phyloP scores from a whole-genome alignment of 64 coral and sea anemone species.

The Stichodactyla mertensii region DNA sequence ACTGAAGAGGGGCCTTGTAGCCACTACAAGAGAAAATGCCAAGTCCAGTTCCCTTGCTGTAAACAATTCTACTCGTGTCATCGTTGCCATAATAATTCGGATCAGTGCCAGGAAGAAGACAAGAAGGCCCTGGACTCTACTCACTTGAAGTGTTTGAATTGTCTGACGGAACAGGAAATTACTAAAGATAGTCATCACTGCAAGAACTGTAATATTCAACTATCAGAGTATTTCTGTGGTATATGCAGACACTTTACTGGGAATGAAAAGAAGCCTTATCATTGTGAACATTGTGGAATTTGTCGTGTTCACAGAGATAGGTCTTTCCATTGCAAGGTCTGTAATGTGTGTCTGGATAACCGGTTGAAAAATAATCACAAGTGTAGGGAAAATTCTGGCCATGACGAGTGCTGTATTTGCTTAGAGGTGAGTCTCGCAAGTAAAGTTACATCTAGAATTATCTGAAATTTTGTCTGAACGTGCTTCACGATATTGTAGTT shows the following conservation, averaged over 20 bases:
- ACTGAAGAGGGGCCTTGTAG: constrained; percentile 9
- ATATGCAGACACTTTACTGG: constrained; percentile 65
- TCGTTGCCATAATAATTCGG: constrained; percentile 58
- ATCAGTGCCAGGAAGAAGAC: constrained; percentile 17
- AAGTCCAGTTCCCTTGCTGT: constrained; percentile 57
- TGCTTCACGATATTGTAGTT: no score
- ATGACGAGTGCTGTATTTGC: constrained; percentile 71
- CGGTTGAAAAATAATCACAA: constrained; percentile 53
- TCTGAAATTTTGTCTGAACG: no score
- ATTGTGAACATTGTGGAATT: constrained; percentile 62
- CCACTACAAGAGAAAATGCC: constrained; percentile 53
- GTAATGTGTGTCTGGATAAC: constrained; percentile 68
- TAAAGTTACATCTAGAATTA: no score
- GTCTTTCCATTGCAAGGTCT: constrained; percentile 65
- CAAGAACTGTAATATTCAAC: constrained; percentile 33
- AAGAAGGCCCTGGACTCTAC: constrained; percentile 31
- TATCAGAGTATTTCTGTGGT: constrained; percentile 66
- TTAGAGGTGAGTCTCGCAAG: constrained; percentile 23
- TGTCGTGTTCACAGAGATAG: constrained; percentile 60
- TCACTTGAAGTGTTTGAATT: constrained; percentile 26
- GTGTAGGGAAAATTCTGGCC: constrained; percentile 43
- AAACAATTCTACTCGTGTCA: constrained; percentile 51
- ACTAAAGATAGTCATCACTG: constrained; percentile 36
- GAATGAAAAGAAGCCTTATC: constrained; percentile 57
- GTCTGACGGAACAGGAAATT: constrained; percentile 45